Base-by-base conservation (phyloP, 1,140 invertebrate species). In the Papilio aristodemus region DNA sequence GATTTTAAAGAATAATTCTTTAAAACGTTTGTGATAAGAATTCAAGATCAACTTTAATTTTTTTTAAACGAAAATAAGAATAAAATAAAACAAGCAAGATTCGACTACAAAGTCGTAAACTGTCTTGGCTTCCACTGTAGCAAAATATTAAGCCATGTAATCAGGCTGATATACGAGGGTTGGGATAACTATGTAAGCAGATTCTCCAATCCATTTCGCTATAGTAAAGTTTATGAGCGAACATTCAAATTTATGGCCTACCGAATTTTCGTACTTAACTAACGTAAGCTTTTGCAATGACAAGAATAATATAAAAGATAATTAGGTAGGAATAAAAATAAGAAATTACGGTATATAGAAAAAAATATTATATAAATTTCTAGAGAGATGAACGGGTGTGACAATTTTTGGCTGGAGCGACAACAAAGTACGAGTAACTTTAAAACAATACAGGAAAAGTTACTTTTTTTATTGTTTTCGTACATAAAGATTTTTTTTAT, bases 121-220 rank as follows among this genome's bases (percentile, higher is more conserved):
- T 50, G 17, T 50, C 46, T 54, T 25, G 22, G 46, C 46, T 25
- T 54, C 46, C 5, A 11, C 46, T 54, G 17, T 7, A 59, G n/a
- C 57, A 59, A 27, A 59, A 59, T 59, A 59, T 59, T 59, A 59
- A 59, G 57, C 57, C 57, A 36, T 36, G 57, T 59, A 36, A 59
- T 37, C 59, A 7, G 32, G 36, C 59, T 8, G 27, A 62, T 62
- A 62, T 62, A 62, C 32, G 59, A 62, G 59, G 59, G 59, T 37
- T 22, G 38, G 59, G 14, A 62, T 62, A 62, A 62, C 59, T 62
- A 62, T 36, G 59, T 62, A 62, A 62, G 59, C 59, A 62, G 59
- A 62, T 62, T 62, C 59, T 62, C 59, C 36, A 62, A 62, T 62
- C 32, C 59, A 38, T 62, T 62, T 62, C 17, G 59, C 32, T 62